These are phyloP conservation scores for Gallirallus australis DNA, from an alignment of 2,797 vertebrate species.

Conservation along the genomic window DNA sequence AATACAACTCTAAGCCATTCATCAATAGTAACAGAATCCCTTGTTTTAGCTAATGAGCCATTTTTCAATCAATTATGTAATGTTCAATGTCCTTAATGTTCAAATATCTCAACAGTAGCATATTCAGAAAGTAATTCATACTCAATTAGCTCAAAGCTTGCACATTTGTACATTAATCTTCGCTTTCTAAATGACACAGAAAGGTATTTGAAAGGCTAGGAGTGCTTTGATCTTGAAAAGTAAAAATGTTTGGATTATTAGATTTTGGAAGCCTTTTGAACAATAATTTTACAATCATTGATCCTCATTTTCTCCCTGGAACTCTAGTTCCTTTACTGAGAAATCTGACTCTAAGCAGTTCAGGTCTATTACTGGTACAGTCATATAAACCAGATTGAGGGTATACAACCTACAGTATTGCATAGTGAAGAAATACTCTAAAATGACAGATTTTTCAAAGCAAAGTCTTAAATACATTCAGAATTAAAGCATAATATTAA, in stretches of 20 bases:
- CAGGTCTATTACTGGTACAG: background rate
- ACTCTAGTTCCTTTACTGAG: background rate
- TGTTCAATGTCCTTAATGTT: conserved; percentile 13
- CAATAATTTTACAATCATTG: conserved; percentile 38
- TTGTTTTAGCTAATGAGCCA: conserved; percentile 69
- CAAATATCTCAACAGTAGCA: conserved; percentile 59
- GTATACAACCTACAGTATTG: background rate
- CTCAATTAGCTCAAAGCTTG: conserved; percentile 69
- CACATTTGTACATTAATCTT: conserved; percentile 67
- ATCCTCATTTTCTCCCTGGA: conserved; percentile 34
- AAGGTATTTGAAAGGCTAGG: conserved; percentile 58
- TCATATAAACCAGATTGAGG: background rate
- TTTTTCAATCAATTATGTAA: conserved; percentile 59
- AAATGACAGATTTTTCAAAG: background rate
- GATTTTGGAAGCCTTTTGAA: conserved; percentile 31
- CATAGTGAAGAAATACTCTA: background rate
- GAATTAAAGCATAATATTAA: background rate
- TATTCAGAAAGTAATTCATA: conserved; percentile 67
- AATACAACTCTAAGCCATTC: background rate
- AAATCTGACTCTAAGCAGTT: background rate
- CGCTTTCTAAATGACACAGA: conserved; percentile 63
- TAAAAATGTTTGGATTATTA: conserved; percentile 30
- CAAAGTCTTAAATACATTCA: background rate
- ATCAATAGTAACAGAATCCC: conserved; percentile 54
- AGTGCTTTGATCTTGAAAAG: conserved; percentile 60